Evolutionary conservation across 2,797 vertebrate species (phyloP), one percentile per base, ranked within the genome.

Genomic region (Kryptopterus vitreolus): DNA sequence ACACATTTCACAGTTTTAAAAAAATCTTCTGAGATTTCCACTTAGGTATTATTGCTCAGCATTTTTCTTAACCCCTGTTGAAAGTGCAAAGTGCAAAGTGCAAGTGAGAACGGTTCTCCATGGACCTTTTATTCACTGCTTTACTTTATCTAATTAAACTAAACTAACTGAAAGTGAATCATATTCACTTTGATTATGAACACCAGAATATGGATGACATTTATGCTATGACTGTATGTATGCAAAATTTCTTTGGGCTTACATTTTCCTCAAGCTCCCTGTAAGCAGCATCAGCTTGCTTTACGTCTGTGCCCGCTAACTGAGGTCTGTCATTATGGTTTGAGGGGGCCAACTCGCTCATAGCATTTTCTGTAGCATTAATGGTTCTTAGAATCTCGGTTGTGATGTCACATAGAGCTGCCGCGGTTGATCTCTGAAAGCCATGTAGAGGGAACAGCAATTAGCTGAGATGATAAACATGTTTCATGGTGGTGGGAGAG

Each of bases 391-490:
- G 90, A 82, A 91, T 92, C 93, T 95, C 91, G 87, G 90, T 93
- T 71, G 94, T 95, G 93, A 96, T 95, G 92, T 95, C 93, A 31
- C 95, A 95, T 88, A 96, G 92, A 90, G 93, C 95, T 61, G 93
- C 92, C 5, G 94, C 94, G 0, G 92, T 92, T 0, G 92, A 94
- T 91, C 91, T 95, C 95, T 96, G 88, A 91, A 93, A 83, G 83
- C 90, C 92, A 93, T 88, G 89, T 85, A 92, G 88, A 88, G 90
- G 90, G 92, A 91, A 92, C 88, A 93, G 87, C 83, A 77, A 89
- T 92, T 89, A 92, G 88, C 86, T 77, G 85, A 84, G 87, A 74
- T 15, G 52, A 58, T 33, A 46, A 3, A 55, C 43, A 26, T 71
- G 33, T 53, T 33, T 15, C 11, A 53, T 2, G 18, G 52, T 6